These are phyloP conservation scores for Cyprinus carpio DNA, from an alignment of 2,113 vertebrate species.

Conservation along the genomic window DNA sequence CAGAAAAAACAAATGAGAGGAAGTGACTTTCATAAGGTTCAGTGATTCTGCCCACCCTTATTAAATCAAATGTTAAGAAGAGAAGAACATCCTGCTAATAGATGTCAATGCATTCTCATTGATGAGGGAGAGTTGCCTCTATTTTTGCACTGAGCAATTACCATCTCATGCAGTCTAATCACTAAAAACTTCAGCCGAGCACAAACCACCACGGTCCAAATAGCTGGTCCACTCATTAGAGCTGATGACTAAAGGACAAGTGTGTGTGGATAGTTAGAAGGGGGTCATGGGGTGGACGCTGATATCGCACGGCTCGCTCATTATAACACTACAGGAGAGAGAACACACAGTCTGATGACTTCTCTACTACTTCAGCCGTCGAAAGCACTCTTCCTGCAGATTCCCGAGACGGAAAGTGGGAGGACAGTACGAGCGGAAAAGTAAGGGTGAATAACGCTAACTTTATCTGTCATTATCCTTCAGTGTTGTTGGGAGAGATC, in stretches of 20 bases:
- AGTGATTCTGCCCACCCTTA: not conserved
- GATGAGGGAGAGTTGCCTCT: not conserved
- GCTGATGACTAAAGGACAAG: constrained; percentile 39
- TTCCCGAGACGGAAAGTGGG: constrained; percentile 7
- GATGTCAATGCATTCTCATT: not conserved
- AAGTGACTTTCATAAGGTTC: not conserved
- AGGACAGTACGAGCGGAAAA: not conserved
- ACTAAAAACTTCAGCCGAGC: constrained; percentile 19
- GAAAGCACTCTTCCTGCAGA: not conserved
- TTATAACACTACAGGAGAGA: constrained; percentile 41
- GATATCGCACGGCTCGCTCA: not conserved
- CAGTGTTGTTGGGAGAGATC: constrained; percentile 38
- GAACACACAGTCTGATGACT: not conserved
- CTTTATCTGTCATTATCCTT: constrained; percentile 32
- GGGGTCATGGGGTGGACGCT: constrained; percentile 14
- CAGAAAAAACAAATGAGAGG: not conserved
- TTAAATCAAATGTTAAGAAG: not conserved
- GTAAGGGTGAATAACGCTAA: not conserved
- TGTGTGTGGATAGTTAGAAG: not conserved
- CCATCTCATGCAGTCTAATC: constrained; percentile 12
- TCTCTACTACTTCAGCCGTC: not conserved
- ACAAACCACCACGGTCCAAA: not conserved
- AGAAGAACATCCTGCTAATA: not conserved
- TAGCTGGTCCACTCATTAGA: constrained; percentile 34
- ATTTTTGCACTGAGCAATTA: constrained; percentile 2